phyloP scores from a whole-genome alignment of 2,113 vertebrate genomes.

The Ailuropoda melanoleuca region DNA sequence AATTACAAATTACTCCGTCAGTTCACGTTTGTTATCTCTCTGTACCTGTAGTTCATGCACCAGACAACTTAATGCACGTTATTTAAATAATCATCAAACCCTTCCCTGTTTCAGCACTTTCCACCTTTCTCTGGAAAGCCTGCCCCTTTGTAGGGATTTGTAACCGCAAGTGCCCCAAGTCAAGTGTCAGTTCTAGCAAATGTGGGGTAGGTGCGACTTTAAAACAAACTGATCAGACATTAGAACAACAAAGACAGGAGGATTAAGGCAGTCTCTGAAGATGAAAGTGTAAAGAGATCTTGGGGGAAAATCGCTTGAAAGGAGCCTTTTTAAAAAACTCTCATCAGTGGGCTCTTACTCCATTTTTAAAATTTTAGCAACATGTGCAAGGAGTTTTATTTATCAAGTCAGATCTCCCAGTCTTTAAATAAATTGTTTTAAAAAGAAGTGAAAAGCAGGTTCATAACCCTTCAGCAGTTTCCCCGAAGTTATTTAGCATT shows the following conservation, averaged over 20 bases:
- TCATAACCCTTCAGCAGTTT: slow-evolving; percentile 44
- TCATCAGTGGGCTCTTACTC: slow-evolving; percentile 63
- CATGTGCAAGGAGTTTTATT: slow-evolving; percentile 50
- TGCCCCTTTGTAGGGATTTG: slow-evolving; percentile 80
- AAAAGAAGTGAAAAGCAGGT: slow-evolving; percentile 16
- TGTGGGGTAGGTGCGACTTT: slow-evolving; percentile 78
- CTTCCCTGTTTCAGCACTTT: slow-evolving; percentile 65
- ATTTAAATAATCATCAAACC: slow-evolving; percentile 79
- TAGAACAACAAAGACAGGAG: slow-evolving; percentile 81
- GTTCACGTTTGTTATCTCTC: slow-evolving; percentile 66
- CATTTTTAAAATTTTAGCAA: slow-evolving; percentile 56
- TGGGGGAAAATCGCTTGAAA: slow-evolving; percentile 63
- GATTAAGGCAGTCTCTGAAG: slow-evolving; percentile 84
- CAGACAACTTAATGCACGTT: slow-evolving; percentile 78
- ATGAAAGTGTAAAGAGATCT: slow-evolving; percentile 82
- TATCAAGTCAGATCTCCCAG: slow-evolving; percentile 21
- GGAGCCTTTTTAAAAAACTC: slow-evolving; percentile 75
- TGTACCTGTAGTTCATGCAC: slow-evolving; percentile 71
- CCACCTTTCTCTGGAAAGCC: slow-evolving; percentile 71
- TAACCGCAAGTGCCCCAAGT: slow-evolving; percentile 78
- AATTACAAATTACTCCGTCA: slow-evolving; percentile 77
- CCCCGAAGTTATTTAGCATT: slow-evolving; percentile 52
- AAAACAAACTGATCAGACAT: slow-evolving; percentile 82
- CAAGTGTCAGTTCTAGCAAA: slow-evolving; percentile 84
- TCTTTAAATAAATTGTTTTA: neutral